Evolutionary conservation across 2,888 invertebrate species (phyloP).

Genomic region (Cacoxenus indagator): DNA sequence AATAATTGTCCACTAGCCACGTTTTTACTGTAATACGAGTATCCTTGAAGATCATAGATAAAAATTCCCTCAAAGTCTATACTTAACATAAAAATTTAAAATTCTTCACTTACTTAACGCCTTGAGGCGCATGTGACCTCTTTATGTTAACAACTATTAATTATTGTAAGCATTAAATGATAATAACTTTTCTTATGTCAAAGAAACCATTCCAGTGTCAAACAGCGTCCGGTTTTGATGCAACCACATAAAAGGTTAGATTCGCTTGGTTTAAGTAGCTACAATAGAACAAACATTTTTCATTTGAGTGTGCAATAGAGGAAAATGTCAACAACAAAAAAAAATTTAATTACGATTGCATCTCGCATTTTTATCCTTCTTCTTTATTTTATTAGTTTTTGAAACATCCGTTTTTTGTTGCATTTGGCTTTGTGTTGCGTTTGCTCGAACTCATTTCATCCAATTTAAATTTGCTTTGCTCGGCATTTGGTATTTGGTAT

Average conservation of each 20-base stretch:
- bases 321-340: too few relatives aligned
- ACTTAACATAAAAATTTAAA: too few relatives aligned
- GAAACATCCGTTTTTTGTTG: background rate
- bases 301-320: too few relatives aligned
- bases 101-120: too few relatives aligned
- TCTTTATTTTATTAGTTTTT: background rate
- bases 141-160: too few relatives aligned
- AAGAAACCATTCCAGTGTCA: conserved; percentile 68
- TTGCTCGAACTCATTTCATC: background rate
- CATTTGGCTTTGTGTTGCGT: background rate
- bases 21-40: too few relatives aligned
- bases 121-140: too few relatives aligned
- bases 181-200: conserved; percentile 23
- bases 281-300: background rate
- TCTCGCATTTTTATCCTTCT: conserved; percentile 7
- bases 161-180: too few relatives aligned
- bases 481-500: background rate
- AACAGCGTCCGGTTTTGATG: conserved; percentile 68
- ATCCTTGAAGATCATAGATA: too few relatives aligned
- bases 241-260: conserved; percentile 70
- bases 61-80: too few relatives aligned
- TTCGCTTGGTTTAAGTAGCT: conserved; percentile 36
- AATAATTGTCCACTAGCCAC: too few relatives aligned
- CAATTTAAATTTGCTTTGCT: background rate
- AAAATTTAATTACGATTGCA: background rate